phyloP scores from a whole-genome alignment of 2,113 vertebrate species.

The Scortum barcoo region DNA sequence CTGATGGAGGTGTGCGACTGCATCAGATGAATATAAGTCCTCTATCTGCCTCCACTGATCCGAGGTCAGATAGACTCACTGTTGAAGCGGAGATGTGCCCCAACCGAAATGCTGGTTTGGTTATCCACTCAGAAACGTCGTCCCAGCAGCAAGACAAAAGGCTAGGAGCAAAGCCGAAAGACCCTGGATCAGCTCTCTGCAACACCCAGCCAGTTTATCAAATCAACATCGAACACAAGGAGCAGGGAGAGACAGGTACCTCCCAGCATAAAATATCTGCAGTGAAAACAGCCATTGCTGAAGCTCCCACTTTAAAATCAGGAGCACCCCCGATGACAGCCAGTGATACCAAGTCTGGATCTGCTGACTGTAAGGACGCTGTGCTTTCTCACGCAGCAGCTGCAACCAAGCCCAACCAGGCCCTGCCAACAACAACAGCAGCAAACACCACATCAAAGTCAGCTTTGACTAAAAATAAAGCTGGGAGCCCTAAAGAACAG shows the following conservation, averaged over 20 bases:
- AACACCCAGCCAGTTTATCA: conserved; percentile 82
- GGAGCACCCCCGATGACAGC: conserved; percentile 52
- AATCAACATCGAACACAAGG: conserved; percentile 76
- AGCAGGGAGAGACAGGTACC: conserved; percentile 43
- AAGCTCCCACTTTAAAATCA: conserved; percentile 59
- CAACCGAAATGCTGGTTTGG: conserved; percentile 35
- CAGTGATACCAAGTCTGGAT: conserved; percentile 42
- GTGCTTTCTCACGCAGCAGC: conserved; percentile 46
- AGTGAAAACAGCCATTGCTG: conserved; percentile 46
- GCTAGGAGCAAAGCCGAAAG: conserved; percentile 70
- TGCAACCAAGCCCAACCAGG: conserved; percentile 51
- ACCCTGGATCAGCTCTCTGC: conserved; percentile 45
- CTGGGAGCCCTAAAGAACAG: conserved; percentile 46
- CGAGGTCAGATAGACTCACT: conserved; percentile 67
- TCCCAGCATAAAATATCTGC: conserved; percentile 25
- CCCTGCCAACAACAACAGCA: conserved; percentile 42
- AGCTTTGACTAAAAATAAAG: neutral
- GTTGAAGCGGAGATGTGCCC: conserved; percentile 74
- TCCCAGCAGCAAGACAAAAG: conserved; percentile 64
- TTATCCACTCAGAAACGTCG: conserved; percentile 60
- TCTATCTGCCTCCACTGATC: conserved; percentile 16
- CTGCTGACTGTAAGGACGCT: conserved; percentile 57
- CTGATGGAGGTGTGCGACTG: conserved; percentile 38
- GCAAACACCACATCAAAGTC: conserved; percentile 67
- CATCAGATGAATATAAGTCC: conserved; percentile 41